Evolutionary conservation across 2,888 invertebrate species (phyloP).

Genomic region (Drepana falcataria): DNA sequence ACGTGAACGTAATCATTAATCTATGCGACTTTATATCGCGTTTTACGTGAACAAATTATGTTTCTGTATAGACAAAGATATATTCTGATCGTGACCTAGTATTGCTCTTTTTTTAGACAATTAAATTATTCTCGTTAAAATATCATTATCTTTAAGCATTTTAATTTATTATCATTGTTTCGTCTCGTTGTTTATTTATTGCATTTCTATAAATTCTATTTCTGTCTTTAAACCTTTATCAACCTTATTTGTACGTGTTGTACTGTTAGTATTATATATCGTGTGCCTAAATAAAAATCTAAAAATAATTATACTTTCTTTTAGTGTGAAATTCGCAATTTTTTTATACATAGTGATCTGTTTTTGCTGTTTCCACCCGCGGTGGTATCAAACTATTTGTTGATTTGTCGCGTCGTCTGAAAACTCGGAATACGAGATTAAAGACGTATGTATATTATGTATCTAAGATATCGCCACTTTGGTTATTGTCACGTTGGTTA

Average conservation of each 20-base stretch:
- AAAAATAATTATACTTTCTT: not conserved
- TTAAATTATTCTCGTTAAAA: not conserved
- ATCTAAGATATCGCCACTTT: no score
- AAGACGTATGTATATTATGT: no score
- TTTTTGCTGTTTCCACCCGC: no score
- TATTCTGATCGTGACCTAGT: not conserved
- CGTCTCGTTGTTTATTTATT: constrained; percentile 15
- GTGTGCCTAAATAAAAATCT: not conserved
- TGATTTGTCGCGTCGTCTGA: no score
- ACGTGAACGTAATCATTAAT: constrained; percentile 61
- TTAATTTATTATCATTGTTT: constrained; percentile 6
- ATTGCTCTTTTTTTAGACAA: not conserved
- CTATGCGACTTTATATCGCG: not conserved
- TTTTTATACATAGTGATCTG: constrained; percentile 3
- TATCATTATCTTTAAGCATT: not conserved
- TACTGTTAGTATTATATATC: not conserved
- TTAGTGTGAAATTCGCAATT: not conserved
- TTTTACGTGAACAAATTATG: no score
- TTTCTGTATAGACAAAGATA: not conserved
- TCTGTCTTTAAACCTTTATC: not conserved
- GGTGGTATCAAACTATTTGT: no score
- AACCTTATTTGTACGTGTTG: not conserved
- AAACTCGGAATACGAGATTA: no score
- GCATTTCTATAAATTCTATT: not conserved
- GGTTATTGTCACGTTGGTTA: no score